Percentiles rank a stretch among this genome's conserved stretches.
These are phyloP conservation scores for Hofmannophila pseudospretella DNA, from an alignment of 2,888 invertebrate species.

Conservation along the genomic window DNA sequence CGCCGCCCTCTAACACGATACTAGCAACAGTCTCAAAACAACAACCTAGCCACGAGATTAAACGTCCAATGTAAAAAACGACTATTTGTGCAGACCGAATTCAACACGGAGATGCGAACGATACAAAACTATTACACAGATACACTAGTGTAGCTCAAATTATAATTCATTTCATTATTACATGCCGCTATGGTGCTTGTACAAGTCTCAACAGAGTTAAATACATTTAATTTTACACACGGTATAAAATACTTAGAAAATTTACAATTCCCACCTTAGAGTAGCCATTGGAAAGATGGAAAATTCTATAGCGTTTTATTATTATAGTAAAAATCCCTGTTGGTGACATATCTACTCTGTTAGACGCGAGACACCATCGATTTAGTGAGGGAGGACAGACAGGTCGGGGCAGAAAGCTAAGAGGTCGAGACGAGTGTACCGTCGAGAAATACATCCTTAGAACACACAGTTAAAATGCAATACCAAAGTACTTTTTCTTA, in stretches of 20 bases:
- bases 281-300: slow-evolving; percentile 46
- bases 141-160: slow-evolving; percentile 36
- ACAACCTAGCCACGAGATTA: slow-evolving; percentile 40
- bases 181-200: slow-evolving; percentile 44
- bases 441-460: slow-evolving; percentile 53
- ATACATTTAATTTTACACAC: slow-evolving; percentile 65
- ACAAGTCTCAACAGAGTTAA: slow-evolving; percentile 49
- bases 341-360: slow-evolving; percentile 12
- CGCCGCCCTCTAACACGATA: slow-evolving; percentile 12
- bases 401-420: slow-evolving; percentile 25
- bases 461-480: slow-evolving; percentile 67
- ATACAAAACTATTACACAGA: slow-evolving; percentile 32
- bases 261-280: slow-evolving; percentile 68
- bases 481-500: slow-evolving; percentile 70
- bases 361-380: slow-evolving; percentile 6
- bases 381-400: background rate
- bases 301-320: slow-evolving; percentile 24
- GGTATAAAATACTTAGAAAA: slow-evolving; percentile 77
- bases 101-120: slow-evolving; percentile 26
- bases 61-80: slow-evolving; percentile 44
- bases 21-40: slow-evolving; percentile 36
- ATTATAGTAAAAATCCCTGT: slow-evolving; percentile 22
- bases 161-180: slow-evolving; percentile 28
- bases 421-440: slow-evolving; percentile 47
- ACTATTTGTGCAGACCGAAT: slow-evolving; percentile 57